Conservation (phyloP, 2,113 vertebrate species). For the Eudyptes chrysolophus region DNA sequence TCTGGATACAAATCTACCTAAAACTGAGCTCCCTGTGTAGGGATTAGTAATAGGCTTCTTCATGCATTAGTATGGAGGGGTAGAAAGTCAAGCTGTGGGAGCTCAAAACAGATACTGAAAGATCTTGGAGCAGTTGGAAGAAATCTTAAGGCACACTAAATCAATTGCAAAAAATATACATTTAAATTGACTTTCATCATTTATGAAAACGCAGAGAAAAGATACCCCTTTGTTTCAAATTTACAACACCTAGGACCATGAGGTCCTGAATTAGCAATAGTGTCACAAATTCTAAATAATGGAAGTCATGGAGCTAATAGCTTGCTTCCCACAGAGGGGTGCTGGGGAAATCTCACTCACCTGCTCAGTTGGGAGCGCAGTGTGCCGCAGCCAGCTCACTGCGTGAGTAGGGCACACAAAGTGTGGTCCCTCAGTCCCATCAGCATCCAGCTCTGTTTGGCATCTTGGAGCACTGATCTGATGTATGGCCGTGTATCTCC, state of each 20-base stretch:
- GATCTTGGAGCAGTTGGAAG: background rate
- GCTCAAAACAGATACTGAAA: background rate
- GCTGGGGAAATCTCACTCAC: background rate
- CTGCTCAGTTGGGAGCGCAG: rapidly evolving
- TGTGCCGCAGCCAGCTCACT: rapidly evolving
- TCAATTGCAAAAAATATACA: background rate
- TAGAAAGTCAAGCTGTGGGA: background rate
- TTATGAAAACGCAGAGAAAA: background rate
- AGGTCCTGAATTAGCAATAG: background rate
- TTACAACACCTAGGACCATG: background rate
- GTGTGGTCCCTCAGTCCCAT: background rate
- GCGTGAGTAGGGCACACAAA: background rate
- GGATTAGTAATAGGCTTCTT: background rate
- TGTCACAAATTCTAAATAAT: background rate
- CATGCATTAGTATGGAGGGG: background rate
- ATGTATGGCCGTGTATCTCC: rapidly evolving
- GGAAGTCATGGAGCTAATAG: background rate
- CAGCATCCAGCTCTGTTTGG: background rate
- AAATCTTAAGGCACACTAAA: background rate
- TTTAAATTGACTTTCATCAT: background rate
- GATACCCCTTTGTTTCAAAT: background rate
- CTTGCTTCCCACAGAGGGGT: background rate
- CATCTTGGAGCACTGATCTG: background rate
- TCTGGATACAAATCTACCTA: constrained; percentile 7
- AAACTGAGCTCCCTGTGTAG: background rate